Conservation (phyloP, 2,888 invertebrate species). For the Mayetiola destructor region DNA sequence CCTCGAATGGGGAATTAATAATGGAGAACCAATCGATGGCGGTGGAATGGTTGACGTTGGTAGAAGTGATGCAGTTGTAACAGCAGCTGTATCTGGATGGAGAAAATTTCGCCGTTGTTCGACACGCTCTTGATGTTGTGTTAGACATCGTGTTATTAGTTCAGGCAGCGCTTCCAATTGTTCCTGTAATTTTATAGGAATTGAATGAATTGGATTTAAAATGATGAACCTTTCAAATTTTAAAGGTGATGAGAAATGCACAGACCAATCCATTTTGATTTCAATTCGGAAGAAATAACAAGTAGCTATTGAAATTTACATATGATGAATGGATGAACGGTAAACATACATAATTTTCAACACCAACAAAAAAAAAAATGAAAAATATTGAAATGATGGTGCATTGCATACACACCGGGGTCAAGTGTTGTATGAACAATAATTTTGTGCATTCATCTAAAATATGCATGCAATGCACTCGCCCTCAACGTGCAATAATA, state of each 20-base stretch:
- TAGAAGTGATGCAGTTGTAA: conserved; percentile 32
- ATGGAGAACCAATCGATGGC: conserved; percentile 38
- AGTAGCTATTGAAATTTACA: too few species aligned
- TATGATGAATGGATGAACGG: too few species aligned
- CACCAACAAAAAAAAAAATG: too few species aligned
- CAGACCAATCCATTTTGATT: too few species aligned
- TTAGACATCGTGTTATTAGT: conserved; percentile 58
- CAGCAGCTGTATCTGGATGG: conserved; percentile 74
- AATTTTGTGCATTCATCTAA: neutral
- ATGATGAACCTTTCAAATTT: too few species aligned
- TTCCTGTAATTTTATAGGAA: too few species aligned
- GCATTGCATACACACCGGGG: neutral
- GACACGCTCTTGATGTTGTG: conserved; percentile 62
- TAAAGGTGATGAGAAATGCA: too few species aligned
- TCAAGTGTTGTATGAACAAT: conserved; percentile 9
- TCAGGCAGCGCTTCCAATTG: conserved; percentile 76
- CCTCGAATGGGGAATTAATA: conserved; percentile 46
- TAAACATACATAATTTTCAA: too few species aligned
- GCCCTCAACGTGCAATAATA: neutral
- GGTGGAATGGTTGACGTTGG: conserved; percentile 37
- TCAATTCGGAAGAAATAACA: too few species aligned
- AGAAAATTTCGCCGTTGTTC: conserved; percentile 74
- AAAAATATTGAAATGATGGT: too few species aligned
- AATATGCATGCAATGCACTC: neutral
- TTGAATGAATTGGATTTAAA: too few species aligned